Evolutionary conservation across 2,797 vertebrate species (phyloP).

Genomic region (Thamnophis elegans): DNA sequence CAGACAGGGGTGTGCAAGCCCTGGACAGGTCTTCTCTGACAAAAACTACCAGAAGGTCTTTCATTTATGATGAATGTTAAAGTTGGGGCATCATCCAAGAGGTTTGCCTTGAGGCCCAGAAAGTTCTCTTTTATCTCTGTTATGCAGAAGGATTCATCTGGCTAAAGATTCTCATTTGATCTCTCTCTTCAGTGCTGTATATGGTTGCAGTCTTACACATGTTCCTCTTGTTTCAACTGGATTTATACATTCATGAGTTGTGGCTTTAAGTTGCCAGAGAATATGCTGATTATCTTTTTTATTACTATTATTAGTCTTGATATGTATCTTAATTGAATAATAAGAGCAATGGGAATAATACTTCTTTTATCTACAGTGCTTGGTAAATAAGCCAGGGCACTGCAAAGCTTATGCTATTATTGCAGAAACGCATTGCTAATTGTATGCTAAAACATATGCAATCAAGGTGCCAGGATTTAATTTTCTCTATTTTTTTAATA

Average conservation of each 20-base stretch:
- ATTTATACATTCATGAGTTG: conserved; percentile 5
- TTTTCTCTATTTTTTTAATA: conserved; percentile 33
- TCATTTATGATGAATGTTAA: background rate
- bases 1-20: background rate
- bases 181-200: background rate
- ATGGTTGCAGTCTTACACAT: background rate
- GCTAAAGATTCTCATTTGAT: background rate
- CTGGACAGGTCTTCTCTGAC: background rate
- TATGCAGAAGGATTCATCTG: background rate
- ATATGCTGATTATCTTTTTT: conserved; percentile 26
- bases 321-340: conserved; percentile 55
- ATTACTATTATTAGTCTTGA: conserved; percentile 32
- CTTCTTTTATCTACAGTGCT: conserved; percentile 45
- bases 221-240: background rate
- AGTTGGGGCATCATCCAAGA: background rate
- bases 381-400: conserved; percentile 54
- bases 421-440: conserved; percentile 56
- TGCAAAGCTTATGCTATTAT: conserved; percentile 46
- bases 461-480: conserved; percentile 19
- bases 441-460: conserved; percentile 33
- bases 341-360: conserved; percentile 51
- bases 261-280: conserved; percentile 38
- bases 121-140: background rate
- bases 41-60: background rate
- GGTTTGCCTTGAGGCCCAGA: background rate